A percentile compares a stretch with the other conserved stretches of the same genome.
These are phyloP conservation scores for Torymus auratus DNA, from an alignment of 2,888 invertebrate species.

Conservation along the genomic window DNA sequence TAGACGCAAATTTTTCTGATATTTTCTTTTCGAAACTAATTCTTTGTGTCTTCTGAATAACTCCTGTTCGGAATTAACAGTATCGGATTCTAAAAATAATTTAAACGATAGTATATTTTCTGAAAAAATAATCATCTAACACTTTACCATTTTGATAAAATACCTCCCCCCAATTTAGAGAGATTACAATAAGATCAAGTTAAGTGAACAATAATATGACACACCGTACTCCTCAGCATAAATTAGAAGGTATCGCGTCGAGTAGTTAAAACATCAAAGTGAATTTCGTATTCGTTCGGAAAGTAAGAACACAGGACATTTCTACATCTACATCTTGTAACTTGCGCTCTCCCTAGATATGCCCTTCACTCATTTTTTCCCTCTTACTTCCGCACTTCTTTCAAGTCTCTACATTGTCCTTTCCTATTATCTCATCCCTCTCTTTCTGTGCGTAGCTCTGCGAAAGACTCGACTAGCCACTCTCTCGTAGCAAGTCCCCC, in stretches of 20 bases:
- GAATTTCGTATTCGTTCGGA: slow-evolving; percentile 3
- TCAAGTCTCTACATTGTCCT: slow-evolving; percentile 39
- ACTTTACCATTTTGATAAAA: no score
- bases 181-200: neutral
- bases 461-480: neutral
- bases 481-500: slow-evolving; percentile 42
- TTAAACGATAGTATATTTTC: no score
- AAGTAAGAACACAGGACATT: neutral
- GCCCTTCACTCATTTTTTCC: slow-evolving; percentile 2
- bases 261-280: slow-evolving; percentile 5
- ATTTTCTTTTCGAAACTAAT: no score
- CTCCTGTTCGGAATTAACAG: no score
- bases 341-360: neutral
- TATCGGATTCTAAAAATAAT: no score
- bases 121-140: no score
- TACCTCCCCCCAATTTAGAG: no score
- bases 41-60: no score
- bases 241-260: slow-evolving; percentile 32
- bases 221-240: slow-evolving; percentile 20
- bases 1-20: no score
- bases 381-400: slow-evolving; percentile 22
- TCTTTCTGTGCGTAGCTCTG: neutral
- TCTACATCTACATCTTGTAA: neutral
- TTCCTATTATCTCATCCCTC: slow-evolving; percentile 28
- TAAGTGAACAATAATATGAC: slow-evolving; percentile 51